Evolutionary conservation across 1,140 invertebrate species (phyloP), one percentile per base, ranked within the genome.

Genomic region (Gonatopus flavifemur): DNA sequence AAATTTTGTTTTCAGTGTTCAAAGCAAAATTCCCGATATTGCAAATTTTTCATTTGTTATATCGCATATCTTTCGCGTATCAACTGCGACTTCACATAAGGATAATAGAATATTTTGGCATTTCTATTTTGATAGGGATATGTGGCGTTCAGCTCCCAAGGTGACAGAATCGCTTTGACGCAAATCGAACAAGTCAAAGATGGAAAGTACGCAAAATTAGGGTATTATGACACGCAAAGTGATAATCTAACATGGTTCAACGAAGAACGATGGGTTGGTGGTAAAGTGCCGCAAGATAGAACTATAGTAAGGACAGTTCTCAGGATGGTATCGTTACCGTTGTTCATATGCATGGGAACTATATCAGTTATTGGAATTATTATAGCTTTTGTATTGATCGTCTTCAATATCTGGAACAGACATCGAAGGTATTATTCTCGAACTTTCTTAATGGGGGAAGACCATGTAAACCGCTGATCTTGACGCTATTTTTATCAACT

Each of bases 111-210:
- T n/a, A n/a, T n/a, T 50, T 21, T 16, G n/a, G 31, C n/a, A 3
- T 36, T 36, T 36, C 0, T 33, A 18, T n/a, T n/a, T n/a, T n/a
- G n/a, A n/a, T 70, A 96, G 93, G 94, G 94, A 39, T 84, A 88
- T 57, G 94, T 97, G 35, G 93, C 93, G 3, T 98, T 97, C 78
- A 97, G 94, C 64, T 96, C 94, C 0, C 91, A 94, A 79, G 98
- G 98, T 59, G 97, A 99, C 79, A 86, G 98, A 61, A 98, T 99
- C 66, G 95, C 96, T n/a, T 82, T 96, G 71, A 99, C 96, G 6
- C 93, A 98, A 80, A 94, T 99, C 52, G 97, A 99, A 74, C 97
- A 99, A 77, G 88, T 99, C 80, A 87, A 88, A 61, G 89, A 96
- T 78, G 95, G 95, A 39, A 93, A 90, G 67, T 99, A 99, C 73